phyloP scores from a whole-genome alignment of 2,888 invertebrate genomes.

The Trachelus tabidus region DNA sequence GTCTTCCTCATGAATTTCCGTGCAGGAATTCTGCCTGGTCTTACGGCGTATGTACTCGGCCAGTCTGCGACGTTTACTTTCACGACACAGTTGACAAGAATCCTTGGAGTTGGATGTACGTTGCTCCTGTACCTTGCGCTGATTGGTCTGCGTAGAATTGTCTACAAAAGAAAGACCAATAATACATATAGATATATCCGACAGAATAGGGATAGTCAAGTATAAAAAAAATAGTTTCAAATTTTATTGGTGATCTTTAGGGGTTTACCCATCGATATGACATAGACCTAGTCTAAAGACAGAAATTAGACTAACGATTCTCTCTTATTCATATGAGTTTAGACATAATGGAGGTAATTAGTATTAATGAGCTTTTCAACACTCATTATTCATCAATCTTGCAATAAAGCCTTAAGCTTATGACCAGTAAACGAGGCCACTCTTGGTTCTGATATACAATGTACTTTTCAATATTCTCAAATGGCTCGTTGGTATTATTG shows the following conservation, averaged over 20 bases:
- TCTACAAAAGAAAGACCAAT: conserved; percentile 33
- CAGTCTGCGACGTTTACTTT: conserved; percentile 68
- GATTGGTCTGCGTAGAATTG: conserved; percentile 44
- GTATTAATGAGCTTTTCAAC: neutral
- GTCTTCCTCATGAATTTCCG: conserved; percentile 68
- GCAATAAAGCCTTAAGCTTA: too few relatives aligned
- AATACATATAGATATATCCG: neutral
- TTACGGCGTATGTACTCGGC: conserved; percentile 68
- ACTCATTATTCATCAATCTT: too few relatives aligned
- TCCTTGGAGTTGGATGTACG: conserved; percentile 56
- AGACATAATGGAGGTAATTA: neutral
- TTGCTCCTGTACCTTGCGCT: conserved; percentile 58
- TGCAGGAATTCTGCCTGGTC: conserved; percentile 66
- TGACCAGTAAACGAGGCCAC: too few relatives aligned
- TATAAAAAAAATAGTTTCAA: neutral
- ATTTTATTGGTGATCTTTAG: neutral
- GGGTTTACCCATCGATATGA: too few relatives aligned
- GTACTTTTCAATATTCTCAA: too few relatives aligned
- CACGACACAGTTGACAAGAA: conserved; percentile 69
- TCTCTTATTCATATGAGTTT: neutral
- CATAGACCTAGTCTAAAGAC: too few relatives aligned
- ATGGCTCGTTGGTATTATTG: neutral
- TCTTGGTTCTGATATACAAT: too few relatives aligned
- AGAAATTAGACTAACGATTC: neutral
- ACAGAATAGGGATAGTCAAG: neutral